Conservation (phyloP, 2,888 invertebrate genomes). For the Gandaritis pyraliata region DNA sequence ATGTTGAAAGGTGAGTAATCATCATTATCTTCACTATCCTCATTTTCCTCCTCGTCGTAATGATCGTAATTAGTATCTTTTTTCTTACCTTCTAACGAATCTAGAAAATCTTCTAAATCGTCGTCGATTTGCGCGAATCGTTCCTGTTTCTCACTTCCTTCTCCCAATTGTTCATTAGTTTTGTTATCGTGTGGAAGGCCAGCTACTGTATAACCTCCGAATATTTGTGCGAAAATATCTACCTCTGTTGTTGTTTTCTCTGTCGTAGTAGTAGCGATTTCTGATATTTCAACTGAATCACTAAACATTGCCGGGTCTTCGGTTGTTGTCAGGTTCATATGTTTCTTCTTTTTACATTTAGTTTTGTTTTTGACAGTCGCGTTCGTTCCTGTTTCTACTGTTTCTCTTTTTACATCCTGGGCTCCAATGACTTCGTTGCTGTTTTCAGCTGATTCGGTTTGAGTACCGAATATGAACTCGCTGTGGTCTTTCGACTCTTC, state of each 20-base stretch:
- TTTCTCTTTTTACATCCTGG: constrained; percentile 52
- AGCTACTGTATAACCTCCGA: constrained; percentile 43
- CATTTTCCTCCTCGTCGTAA: constrained; percentile 55
- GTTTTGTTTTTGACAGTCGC: constrained; percentile 65
- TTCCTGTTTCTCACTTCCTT: constrained; percentile 58
- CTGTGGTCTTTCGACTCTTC: constrained; percentile 58
- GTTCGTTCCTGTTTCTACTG: constrained; percentile 48
- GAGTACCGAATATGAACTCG: constrained; percentile 63
- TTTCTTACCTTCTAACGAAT: constrained; percentile 57
- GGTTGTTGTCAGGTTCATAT: constrained; percentile 49
- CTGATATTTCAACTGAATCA: constrained; percentile 32
- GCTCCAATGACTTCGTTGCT: constrained; percentile 47
- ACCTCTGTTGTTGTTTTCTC: constrained; percentile 48
- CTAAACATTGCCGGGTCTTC: constrained; percentile 31
- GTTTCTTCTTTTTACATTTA: constrained; percentile 76
- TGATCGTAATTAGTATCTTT: constrained; percentile 49
- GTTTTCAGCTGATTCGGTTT: constrained; percentile 42
- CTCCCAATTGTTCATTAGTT: constrained; percentile 49
- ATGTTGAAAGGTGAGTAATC: constrained; percentile 49
- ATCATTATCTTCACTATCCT: constrained; percentile 50
- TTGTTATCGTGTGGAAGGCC: constrained; percentile 21
- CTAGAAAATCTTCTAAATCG: constrained; percentile 68
- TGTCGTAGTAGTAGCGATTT: constrained; percentile 47
- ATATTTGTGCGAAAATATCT: constrained; percentile 65
- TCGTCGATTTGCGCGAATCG: constrained; percentile 61